Evolutionary conservation across 2,113 vertebrate species (phyloP).

Genomic region (Hylia prasina): DNA sequence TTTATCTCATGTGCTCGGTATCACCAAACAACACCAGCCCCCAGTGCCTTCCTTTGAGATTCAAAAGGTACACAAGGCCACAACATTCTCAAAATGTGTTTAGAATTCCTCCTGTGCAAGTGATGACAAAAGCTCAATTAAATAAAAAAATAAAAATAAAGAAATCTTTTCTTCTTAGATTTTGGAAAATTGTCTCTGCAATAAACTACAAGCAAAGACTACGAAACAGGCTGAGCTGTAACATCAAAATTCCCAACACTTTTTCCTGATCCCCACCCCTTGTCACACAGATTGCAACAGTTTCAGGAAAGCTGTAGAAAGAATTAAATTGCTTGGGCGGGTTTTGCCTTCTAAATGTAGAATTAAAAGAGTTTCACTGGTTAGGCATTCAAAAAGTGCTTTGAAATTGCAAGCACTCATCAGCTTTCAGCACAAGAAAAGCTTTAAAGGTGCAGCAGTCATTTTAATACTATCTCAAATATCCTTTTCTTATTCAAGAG

Average conservation of each 20-base stretch:
- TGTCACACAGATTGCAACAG: neutral
- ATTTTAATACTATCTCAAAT: neutral
- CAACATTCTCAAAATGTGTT: neutral
- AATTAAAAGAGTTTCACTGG: neutral
- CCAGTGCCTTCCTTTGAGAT: neutral
- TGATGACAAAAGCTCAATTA: neutral
- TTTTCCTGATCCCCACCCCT: neutral
- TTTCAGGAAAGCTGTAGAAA: slow-evolving; percentile 15
- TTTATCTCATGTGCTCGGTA: neutral
- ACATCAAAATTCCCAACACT: neutral
- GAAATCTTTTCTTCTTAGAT: neutral
- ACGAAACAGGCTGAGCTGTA: neutral
- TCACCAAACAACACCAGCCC: neutral
- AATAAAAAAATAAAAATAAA: neutral
- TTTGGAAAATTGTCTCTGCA: neutral
- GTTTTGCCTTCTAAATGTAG: neutral
- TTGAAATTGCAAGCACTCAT: neutral
- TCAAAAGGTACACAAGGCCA: neutral
- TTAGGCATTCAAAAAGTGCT: neutral
- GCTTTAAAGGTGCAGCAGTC: neutral
- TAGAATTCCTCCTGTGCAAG: neutral
- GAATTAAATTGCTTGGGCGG: neutral
- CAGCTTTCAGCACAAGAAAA: neutral
- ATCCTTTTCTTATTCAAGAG: neutral
- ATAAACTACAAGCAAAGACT: neutral